Conservation (phyloP, 2,797 vertebrate species). For the Phrynocephalus forsythii region DNA sequence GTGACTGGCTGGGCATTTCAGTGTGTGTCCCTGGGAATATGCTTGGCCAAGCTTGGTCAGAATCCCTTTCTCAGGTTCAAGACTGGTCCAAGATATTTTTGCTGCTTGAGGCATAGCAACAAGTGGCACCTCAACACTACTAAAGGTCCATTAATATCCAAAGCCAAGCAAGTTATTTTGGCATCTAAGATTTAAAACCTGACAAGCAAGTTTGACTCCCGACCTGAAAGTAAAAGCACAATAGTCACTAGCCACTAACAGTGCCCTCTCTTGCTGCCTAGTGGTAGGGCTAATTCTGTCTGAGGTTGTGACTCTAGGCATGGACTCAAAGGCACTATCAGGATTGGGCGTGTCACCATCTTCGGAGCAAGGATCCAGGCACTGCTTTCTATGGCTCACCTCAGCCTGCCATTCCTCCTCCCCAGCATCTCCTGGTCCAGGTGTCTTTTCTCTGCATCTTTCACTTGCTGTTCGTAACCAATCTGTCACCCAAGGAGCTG, state of each 20-base stretch:
- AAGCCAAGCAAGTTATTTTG: neutral
- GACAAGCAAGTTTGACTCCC: neutral
- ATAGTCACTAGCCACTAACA: neutral
- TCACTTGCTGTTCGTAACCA: constrained; percentile 78
- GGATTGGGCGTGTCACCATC: neutral
- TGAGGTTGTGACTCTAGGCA: neutral
- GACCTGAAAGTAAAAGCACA: neutral
- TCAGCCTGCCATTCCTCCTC: neutral
- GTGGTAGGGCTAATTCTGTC: neutral
- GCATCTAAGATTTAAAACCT: neutral
- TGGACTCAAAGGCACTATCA: neutral
- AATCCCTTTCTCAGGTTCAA: neutral
- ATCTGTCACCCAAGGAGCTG: constrained; percentile 53
- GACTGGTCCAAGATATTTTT: neutral
- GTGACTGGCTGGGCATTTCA: neutral
- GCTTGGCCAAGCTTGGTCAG: neutral
- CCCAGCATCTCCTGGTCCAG: constrained; percentile 84
- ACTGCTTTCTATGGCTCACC: neutral
- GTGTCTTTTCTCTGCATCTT: constrained; percentile 81
- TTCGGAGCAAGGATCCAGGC: neutral
- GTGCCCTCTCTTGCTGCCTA: neutral
- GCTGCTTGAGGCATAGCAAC: neutral
- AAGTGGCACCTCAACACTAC: neutral
- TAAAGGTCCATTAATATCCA: neutral
- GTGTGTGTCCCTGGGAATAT: too few relatives aligned